Percentiles rank a stretch among this genome's conserved stretches.
phyloP scores from a whole-genome alignment of 2,113 vertebrate species.

The Ursus arctos region DNA sequence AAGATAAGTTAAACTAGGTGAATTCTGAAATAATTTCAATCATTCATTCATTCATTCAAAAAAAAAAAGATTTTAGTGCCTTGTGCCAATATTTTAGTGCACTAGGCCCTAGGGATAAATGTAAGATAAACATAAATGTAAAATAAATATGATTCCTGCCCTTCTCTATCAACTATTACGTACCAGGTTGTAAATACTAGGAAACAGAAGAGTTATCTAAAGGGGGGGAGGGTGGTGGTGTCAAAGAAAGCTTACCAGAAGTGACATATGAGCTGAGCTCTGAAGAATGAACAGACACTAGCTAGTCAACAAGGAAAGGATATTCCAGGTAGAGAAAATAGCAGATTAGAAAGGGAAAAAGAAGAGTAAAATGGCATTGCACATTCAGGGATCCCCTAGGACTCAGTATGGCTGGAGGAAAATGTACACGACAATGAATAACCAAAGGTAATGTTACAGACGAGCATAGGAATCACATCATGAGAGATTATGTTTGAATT shows the following conservation, averaged over 20 bases:
- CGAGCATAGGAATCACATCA: not conserved
- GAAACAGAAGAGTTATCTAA: not conserved
- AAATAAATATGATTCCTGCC: not conserved
- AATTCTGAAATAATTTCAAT: not conserved
- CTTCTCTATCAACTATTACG: not conserved
- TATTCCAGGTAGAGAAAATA: not conserved
- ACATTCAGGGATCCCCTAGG: not conserved
- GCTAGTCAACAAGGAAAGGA: not conserved
- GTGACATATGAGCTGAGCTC: not conserved
- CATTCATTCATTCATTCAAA: not conserved
- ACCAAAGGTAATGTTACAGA: not conserved
- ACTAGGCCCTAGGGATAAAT: not conserved
- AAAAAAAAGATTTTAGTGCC: not conserved
- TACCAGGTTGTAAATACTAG: not conserved
- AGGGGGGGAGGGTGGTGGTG: not conserved
- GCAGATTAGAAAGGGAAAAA: not conserved
- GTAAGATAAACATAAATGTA: not conserved
- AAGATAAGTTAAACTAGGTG: not conserved
- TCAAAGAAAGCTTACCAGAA: not conserved
- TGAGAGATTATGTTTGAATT: not conserved
- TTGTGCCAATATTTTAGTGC: not conserved
- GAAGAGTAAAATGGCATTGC: not conserved
- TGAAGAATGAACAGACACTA: not conserved
- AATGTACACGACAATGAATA: not conserved
- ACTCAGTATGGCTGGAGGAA: not conserved